phyloP scores from a whole-genome alignment of 2,888 invertebrate species.

The Leptopilina syphax region DNA sequence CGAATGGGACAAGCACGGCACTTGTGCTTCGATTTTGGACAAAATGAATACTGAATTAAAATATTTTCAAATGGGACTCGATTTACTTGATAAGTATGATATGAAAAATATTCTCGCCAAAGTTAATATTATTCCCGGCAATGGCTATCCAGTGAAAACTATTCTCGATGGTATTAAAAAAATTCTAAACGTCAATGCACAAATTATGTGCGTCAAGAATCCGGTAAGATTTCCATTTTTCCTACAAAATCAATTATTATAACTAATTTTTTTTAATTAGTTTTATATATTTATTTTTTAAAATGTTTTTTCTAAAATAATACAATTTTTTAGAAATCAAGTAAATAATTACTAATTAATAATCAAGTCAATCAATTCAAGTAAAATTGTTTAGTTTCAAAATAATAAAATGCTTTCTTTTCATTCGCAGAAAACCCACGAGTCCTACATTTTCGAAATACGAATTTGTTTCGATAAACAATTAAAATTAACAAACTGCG shows the following conservation, averaged over 20 bases:
- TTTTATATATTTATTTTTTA: too few relatives aligned
- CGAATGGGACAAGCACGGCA: constrained; percentile 91
- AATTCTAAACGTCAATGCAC: constrained; percentile 80
- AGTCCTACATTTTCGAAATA: constrained; percentile 83
- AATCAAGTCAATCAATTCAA: too few relatives aligned
- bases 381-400: too few relatives aligned
- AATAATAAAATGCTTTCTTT: constrained; percentile 15
- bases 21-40: constrained; percentile 83
- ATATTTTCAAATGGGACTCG: constrained; percentile 83
- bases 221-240: constrained; percentile 65
- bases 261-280: too few relatives aligned
- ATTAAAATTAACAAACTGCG: constrained; percentile 82
- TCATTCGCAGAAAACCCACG: constrained; percentile 77
- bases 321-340: too few relatives aligned
- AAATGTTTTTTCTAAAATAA: too few relatives aligned
- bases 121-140: constrained; percentile 80
- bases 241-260: too few relatives aligned
- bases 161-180: constrained; percentile 79
- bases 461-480: constrained; percentile 86
- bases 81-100: constrained; percentile 81
- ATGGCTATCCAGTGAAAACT: constrained; percentile 62
- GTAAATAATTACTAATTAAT: too few relatives aligned
- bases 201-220: constrained; percentile 82
- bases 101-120: constrained; percentile 81
- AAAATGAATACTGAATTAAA: constrained; percentile 81